Base-by-base conservation (phyloP, 2,113 vertebrate genomes). In the Phalacrocorax brasilianus region DNA sequence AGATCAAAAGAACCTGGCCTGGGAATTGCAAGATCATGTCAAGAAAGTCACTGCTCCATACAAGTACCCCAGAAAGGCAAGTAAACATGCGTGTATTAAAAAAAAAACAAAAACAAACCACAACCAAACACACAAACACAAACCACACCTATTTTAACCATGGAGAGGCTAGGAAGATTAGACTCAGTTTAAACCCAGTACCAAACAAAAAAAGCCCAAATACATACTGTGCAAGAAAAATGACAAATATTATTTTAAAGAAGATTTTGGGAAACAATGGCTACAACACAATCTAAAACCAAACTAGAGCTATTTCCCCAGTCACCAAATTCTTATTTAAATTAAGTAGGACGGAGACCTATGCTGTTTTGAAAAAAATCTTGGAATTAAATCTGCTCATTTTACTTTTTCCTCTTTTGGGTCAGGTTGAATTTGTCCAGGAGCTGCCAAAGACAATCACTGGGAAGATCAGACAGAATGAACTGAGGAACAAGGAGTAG, bases 51-150 rank as follows among this genome's bases (percentile, higher is more conserved):
- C 98, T 55, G 98, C 98, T 73, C 98, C 98, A 20, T 98, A 98
- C 89, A 98, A 99, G 94, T 99, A 98, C 61, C 98, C 98, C 71
- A 98, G 98, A 83, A 98, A 98, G 98, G 98, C 96, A 97, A 96
- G 95, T 78, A 58, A 73, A 77, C 20, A 24, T 0, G 0, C 28
- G 17, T 17, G 24, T 53, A 49, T 78, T 94, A 33, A 28, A 35
- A 66, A 53, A 32, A n/a, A 6, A 14, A 38, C 38, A 5, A 38
- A 38, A 38, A 38, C 38, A 38, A 38, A 38, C 38, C 38, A 38
- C 38, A 38, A 38, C 38, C 38, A 38, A 38, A 38, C 38, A 38
- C 38, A 38, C 38, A 38, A 38, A 38, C 38, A 38, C 38, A 38
- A 38, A 38, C 38, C 38, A 67, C 13, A 27, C 55, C 24, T 53